phyloP scores from a whole-genome alignment of 2,888 invertebrate species.

The Agrotis segetum region DNA sequence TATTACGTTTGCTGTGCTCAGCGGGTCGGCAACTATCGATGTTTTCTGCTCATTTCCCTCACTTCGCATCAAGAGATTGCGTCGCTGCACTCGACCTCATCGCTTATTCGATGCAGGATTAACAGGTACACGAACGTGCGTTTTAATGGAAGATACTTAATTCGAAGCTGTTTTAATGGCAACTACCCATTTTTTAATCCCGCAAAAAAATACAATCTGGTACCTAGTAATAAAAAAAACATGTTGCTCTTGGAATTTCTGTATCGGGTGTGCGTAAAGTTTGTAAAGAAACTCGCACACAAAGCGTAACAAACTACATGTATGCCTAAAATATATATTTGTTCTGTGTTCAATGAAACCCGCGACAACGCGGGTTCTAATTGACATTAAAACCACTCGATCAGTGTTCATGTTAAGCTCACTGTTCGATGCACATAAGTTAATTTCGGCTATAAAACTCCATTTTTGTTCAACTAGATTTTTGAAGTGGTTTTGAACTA shows the following conservation, averaged over 20 bases:
- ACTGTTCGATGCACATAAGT: conserved; percentile 1
- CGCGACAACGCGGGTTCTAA: too few species aligned
- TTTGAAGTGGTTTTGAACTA: neutral
- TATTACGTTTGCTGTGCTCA: conserved; percentile 41
- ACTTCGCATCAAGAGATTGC: conserved; percentile 57
- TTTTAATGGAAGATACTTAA: too few species aligned
- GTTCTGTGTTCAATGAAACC: too few species aligned
- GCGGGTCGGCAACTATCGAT: conserved; percentile 55
- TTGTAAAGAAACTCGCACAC: too few species aligned
- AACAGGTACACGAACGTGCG: neutral
- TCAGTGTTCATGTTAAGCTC: neutral
- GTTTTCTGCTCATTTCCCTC: conserved; percentile 64
- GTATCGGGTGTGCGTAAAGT: too few species aligned
- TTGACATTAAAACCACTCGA: neutral
- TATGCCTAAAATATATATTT: too few species aligned
- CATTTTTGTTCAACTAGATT: conserved; percentile 14
- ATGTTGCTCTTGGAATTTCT: too few species aligned
- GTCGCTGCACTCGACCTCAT: conserved; percentile 52
- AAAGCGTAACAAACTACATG: too few species aligned
- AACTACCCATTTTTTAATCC: too few species aligned
- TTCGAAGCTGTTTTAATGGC: too few species aligned
- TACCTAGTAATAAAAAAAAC: too few species aligned
- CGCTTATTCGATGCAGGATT: conserved; percentile 41
- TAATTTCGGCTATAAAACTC: conserved; percentile 18
- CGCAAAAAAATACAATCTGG: too few species aligned